Conservation (phyloP, 2,113 vertebrate species). For the Lipophrys pholis region DNA sequence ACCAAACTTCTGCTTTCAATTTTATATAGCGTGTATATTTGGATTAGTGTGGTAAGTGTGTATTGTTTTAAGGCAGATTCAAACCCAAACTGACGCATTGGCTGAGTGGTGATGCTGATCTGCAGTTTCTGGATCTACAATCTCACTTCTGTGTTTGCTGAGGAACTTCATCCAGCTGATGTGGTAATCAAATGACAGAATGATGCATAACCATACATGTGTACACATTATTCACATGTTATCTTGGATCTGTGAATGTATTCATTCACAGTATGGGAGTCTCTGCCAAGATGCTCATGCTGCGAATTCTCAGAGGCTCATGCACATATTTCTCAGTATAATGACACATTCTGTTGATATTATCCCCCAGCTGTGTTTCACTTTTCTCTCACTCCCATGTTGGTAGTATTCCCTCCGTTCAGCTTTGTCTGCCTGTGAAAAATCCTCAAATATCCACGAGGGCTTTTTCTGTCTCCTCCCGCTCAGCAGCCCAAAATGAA, state of each 20-base stretch:
- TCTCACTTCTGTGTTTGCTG: conserved; percentile 4
- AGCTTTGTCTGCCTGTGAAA: conserved; percentile 12
- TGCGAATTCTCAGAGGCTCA: conserved; percentile 49
- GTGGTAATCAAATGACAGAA: conserved; percentile 47
- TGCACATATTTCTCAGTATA: conserved; percentile 20
- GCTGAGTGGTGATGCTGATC: conserved; percentile 21
- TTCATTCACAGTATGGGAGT: too few relatives aligned
- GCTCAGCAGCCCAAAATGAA: conserved; percentile 54
- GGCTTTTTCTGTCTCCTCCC: conserved; percentile 34
- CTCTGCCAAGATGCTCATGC: not conserved
- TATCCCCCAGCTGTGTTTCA: conserved; percentile 70
- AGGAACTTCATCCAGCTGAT: conserved; percentile 33
- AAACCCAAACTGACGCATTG: not conserved
- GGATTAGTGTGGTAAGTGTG: not conserved
- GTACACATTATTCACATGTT: conserved; percentile 25
- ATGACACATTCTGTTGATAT: conserved; percentile 61
- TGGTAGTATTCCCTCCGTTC: conserved; percentile 33
- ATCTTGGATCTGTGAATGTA: conserved; percentile 22
- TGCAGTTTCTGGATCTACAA: conserved; percentile 6
- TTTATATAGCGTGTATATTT: not conserved
- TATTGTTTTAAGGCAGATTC: conserved; percentile 4
- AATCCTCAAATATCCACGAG: conserved; percentile 52
- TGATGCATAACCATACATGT: conserved; percentile 44
- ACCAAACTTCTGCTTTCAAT: not conserved
- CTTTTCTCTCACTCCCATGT: conserved; percentile 27